Base-by-base conservation (phyloP, 2,113 vertebrate genomes). In the Laticauda laticaudata region DNA sequence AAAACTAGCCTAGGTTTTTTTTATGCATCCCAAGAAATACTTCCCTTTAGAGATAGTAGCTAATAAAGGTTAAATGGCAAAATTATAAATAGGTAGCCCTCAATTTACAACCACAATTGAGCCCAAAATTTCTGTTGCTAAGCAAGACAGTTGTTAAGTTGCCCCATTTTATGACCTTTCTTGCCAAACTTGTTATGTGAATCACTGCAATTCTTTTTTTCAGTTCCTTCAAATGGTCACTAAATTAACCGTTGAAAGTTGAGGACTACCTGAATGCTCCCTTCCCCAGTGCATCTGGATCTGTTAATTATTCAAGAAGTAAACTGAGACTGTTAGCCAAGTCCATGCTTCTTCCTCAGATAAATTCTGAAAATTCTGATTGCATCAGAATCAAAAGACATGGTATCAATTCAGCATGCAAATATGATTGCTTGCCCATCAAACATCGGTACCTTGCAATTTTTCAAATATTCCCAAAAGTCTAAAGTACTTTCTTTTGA, bases 401-500 rank as follows among this genome's bases (percentile, higher is more conserved):
- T 3, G 6, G 45, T 23, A 88, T 69, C 3, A 4, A 75, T 20
- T 88, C 24, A 85, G 24, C 39, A 57, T 91, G 14, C 26, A 55
- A 91, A 55, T n/a, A n/a, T 0, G 21, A 55, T 53, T 43, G 81
- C 43, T 55, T 23, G 34, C 51, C 4, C 43, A 29, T 86, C 34
- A 86, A 86, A 86, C 34, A 81, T 8, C 6, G 34, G 18, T 39
- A 81, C 34, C 69, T 81, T 21, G 15, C 34, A 21, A 43, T 39
- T 81, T 81, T 81, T 43, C 75, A 81, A 43, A 81, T 39, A 81
- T 81, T 81, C 15, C 75, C 75, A 21, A 81, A 81, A 43, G 92
- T 93, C 94, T 90, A 54, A 45, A 94, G 92, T 20, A 94, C 92
- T 56, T 53, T 11, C 69, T 94, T 91, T 64, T 14, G 54, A 93